phyloP scores from a whole-genome alignment of 2,888 invertebrate species.

The Aporophyla lueneburgensis region DNA sequence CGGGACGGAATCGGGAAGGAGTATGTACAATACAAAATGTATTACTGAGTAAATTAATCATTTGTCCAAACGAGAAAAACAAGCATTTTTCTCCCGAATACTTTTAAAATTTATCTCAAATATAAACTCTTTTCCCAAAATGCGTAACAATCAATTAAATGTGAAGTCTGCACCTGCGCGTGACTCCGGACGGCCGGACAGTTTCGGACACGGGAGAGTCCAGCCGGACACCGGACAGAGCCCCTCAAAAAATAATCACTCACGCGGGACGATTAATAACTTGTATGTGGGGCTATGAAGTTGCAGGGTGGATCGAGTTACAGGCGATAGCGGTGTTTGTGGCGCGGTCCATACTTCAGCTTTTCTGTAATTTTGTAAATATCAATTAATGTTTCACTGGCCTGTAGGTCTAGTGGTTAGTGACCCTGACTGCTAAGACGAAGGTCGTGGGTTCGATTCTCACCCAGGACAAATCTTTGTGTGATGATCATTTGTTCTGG shows the following conservation, averaged over 20 bases:
- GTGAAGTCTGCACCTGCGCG: constrained; percentile 60
- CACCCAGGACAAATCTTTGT: too few relatives aligned
- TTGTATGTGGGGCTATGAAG: constrained; percentile 55
- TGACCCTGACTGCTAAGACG: too few relatives aligned
- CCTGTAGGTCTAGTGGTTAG: too few relatives aligned
- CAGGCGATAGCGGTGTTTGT: constrained; percentile 1
- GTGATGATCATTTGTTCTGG: too few relatives aligned
- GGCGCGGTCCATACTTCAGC: too few relatives aligned
- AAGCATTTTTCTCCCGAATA: neutral
- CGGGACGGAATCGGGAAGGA: too few relatives aligned
- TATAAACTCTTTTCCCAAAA: constrained; percentile 39
- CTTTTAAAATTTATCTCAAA: constrained; percentile 35
- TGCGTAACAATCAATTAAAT: constrained; percentile 63
- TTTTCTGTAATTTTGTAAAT: too few relatives aligned
- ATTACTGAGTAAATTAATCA: neutral
- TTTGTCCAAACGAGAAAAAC: neutral
- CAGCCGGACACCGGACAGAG: constrained; percentile 53
- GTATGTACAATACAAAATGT: too few relatives aligned
- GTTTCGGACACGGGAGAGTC: constrained; percentile 29
- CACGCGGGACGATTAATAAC: constrained; percentile 66
- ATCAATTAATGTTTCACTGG: too few relatives aligned
- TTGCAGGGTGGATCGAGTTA: neutral
- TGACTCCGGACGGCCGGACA: constrained; percentile 54
- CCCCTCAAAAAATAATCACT: constrained; percentile 68
- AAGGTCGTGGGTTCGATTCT: too few relatives aligned